Evolutionary conservation across 2,888 invertebrate species (phyloP).

Genomic region (Dicyrtoma fusca): DNA sequence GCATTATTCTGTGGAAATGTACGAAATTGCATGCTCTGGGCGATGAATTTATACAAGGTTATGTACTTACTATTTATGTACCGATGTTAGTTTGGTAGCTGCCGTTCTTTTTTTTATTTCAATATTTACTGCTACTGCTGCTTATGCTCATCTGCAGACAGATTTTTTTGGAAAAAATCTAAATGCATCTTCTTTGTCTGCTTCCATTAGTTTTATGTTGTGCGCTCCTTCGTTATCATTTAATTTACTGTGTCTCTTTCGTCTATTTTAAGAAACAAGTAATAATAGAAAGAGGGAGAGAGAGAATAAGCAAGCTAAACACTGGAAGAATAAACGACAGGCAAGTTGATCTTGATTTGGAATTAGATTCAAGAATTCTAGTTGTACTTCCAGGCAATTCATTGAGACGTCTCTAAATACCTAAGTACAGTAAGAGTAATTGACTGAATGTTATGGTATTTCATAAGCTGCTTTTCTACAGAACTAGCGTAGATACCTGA

Average conservation of each 20-base stretch:
- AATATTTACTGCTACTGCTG: not conserved
- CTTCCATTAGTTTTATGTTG: constrained; percentile 22
- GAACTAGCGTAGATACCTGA: too few species aligned
- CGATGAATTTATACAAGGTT: too few species aligned
- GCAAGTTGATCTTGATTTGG: not conserved
- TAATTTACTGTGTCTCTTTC: constrained; percentile 13
- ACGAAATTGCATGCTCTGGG: too few species aligned
- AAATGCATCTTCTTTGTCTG: constrained; percentile 4
- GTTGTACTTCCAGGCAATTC: too few species aligned
- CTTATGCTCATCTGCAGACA: not conserved
- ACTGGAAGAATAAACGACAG: not conserved
- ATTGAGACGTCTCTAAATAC: too few species aligned
- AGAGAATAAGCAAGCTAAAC: not conserved
- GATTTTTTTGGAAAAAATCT: not conserved
- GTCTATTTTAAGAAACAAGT: constrained; percentile 24
- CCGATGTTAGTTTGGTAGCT: too few species aligned
- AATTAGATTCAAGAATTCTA: not conserved
- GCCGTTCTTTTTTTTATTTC: not conserved
- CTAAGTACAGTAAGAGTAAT: too few species aligned
- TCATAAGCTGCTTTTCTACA: too few species aligned
- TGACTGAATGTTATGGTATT: too few species aligned
- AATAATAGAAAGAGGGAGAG: not conserved
- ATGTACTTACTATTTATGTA: too few species aligned
- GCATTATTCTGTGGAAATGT: too few species aligned
- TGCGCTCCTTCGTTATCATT: constrained; percentile 21